Evolutionary conservation across 2,113 vertebrate species (phyloP), one percentile per base, ranked within the genome.

Genomic region (Otolemur garnettii): DNA sequence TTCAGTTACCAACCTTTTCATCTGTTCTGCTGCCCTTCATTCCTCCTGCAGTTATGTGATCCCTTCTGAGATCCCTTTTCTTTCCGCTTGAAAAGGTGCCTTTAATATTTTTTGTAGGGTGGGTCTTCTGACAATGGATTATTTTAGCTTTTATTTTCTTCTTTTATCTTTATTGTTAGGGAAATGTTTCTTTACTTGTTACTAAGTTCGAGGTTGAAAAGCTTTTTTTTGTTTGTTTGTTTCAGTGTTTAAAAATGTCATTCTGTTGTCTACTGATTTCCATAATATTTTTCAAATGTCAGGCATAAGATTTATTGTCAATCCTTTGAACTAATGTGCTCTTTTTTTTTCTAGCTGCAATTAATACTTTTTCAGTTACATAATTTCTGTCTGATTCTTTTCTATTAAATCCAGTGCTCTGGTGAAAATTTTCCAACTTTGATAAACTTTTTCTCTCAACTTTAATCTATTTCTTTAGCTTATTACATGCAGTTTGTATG

Each of bases 351-450:
- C 35, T 64, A 42, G 30, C n/a, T 88, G 33, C 33, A 55, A 18
- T 60, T 38, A 82, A 53, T 72, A 45, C 26, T 80, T n/a, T 78
- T 45, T 69, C 42, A 92, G 50, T 72, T 90, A 57, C 11, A 80
- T 74, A 57, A 78, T 90, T 85, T 74, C 42, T 83, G 19, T 78
- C 83, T 35, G 6, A 66, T 87, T 89, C 59, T 64, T 71, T 89
- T 79, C 75, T 72, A 80, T 18, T 66, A 17, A 26, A 33, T 74
- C 42, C 33, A 87, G n/a, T 7, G 60, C 17, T 45, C 14, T 60
- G 19, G 21, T 80, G 42, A 93, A 81, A 74, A 90, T 59, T 74
- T 53, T 18, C 17, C 30, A 74, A n/a, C n/a, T 93, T 60, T 7
- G 71, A 35, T 45, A 21, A 38, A n/a, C 62, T 38, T 62, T 62